Evolutionary conservation across 2,888 invertebrate genomes (phyloP), one percentile per base, ranked within the genome.

Genomic region (Tenthredo amoena): DNA sequence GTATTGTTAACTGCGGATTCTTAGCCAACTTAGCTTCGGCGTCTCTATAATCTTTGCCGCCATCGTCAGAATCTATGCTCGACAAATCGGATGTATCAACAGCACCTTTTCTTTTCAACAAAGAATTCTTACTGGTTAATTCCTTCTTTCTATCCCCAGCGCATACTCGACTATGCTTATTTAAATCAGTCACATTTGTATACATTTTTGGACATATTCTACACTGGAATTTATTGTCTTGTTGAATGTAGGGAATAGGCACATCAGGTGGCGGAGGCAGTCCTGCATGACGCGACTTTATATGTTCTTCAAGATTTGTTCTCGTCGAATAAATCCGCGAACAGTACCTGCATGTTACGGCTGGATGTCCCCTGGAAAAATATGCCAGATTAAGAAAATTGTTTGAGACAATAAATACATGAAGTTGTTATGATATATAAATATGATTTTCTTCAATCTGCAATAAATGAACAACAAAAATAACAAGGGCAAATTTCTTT

Each of bases 11-110:
- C 68, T 93, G 93, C 2, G 93, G 93, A 90, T 93, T 93, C 81
- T 94, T 94, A 0, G 93, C 93, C 50, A 92, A 88, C 88, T 94
- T 94, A n/a, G 94, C 93, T 88, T 94, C 94, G 15, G 94, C 95
- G 84, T 90, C 92, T 85, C 89, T 90, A 65, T 91, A 93, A 87
- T 93, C 93, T 86, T 91, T 92, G 40, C 89, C 89, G 31, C 93
- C 93, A 6, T 92, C 91, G 31, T 93, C 92, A 1, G 92, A 92
- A 26, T 92, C 93, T 3, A 89, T 86, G 84, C 92, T 92, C 1
- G 93, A 93, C 43, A 90, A 86, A 76, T 92, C 93, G 0, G 93
- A 92, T 15, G 89, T 90, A 34, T 92, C 92, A 55, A 90, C 91
- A 79, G 93, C 91, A 82, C 93, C 90, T 87, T 93, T 93, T 15